A percentile compares a stretch with the other conserved stretches of the same genome.
Evolutionary conservation across 2,888 invertebrate species (phyloP).

Genomic region (Perizoma affinitatum): DNA sequence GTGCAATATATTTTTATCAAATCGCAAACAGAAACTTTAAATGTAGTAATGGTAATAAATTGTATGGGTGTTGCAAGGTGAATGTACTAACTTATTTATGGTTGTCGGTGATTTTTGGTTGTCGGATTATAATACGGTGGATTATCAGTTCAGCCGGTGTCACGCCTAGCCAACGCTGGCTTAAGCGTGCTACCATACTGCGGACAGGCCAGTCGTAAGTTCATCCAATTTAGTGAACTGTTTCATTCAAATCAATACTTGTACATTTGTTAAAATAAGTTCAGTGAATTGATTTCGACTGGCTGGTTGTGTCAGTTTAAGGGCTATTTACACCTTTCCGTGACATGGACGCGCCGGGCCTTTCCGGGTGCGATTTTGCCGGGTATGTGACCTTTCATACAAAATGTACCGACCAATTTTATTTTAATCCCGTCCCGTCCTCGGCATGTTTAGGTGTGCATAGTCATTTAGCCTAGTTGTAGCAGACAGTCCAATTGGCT

Average conservation of each 20-base stretch:
- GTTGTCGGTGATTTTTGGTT: conserved; percentile 52
- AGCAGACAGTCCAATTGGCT: not conserved
- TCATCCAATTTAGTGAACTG: no score
- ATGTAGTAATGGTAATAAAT: conserved; percentile 28
- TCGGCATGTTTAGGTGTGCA: not conserved
- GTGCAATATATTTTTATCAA: conserved; percentile 71
- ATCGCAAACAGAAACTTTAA: conserved; percentile 51
- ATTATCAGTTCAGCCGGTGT: conserved; percentile 11
- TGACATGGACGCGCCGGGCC: no score
- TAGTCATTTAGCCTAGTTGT: not conserved
- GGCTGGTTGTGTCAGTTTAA: no score
- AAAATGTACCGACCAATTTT: no score
- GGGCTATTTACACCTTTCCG: no score
- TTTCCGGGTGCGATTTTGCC: no score
- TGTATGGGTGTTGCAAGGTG: conserved; percentile 71
- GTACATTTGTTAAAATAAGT: no score
- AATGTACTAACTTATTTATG: conserved; percentile 54
- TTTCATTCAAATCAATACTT: no score
- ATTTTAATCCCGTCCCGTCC: no score
- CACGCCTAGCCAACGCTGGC: conserved; percentile 26
- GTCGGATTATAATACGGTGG: conserved; percentile 34
- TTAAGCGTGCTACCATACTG: conserved; percentile 4
- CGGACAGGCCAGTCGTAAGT: no score
- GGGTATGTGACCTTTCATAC: no score
- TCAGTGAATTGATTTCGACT: no score